A percentile compares a stretch with the other conserved stretches of the same genome.
phyloP scores from a whole-genome alignment of 2,888 invertebrate species.

The Stenchaetothrips biformis region DNA sequence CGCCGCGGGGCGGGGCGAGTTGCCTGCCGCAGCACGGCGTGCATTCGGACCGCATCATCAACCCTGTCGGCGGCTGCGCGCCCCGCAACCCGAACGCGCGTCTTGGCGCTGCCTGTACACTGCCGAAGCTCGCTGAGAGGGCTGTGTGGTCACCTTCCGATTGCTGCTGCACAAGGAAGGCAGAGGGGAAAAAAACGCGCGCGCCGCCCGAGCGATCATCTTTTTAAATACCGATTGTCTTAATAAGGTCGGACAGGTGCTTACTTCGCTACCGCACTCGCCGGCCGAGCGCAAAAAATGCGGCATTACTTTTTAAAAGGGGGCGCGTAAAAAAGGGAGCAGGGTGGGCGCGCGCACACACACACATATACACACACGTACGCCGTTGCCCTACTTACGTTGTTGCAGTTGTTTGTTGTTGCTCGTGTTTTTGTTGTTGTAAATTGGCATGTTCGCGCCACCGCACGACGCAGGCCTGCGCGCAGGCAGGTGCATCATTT shows the following conservation, averaged over 20 bases:
- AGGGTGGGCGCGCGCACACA: background rate
- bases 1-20: too few relatives aligned
- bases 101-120: background rate
- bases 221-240: conserved; percentile 1
- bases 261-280: background rate
- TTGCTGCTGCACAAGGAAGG: background rate
- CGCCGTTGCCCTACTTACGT: background rate
- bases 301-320: background rate
- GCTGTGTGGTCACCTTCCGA: too few relatives aligned
- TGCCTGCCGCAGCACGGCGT: too few relatives aligned
- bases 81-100: background rate
- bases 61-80: background rate
- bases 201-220: background rate
- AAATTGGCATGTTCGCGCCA: background rate
- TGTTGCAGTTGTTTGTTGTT: too few relatives aligned
- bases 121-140: too few relatives aligned
- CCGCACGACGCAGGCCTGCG: background rate
- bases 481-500: background rate
- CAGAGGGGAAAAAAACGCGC: background rate
- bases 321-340: background rate
- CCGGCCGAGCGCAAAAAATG: background rate
- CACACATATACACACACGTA: background rate
- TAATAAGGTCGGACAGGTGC: background rate
- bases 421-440: background rate
- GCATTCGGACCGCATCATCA: too few relatives aligned